Conservation (phyloP, 2,113 vertebrate genomes). For the Oxygymnocypris stewartii region DNA sequence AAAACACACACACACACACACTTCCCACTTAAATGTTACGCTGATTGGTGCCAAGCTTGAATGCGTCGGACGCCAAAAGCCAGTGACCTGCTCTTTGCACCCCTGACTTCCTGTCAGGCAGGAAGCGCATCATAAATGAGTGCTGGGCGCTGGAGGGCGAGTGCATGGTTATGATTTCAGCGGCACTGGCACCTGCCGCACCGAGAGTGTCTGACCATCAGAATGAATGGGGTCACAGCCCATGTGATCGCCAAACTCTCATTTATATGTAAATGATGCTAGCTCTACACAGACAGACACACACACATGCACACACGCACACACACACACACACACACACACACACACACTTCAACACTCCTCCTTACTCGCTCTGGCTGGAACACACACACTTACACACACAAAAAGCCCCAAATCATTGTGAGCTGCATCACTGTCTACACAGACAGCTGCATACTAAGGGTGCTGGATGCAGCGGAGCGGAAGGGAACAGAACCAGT, state of each 20-base stretch:
- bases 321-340: background rate
- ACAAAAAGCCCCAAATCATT: background rate
- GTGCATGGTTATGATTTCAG: slow-evolving; percentile 46
- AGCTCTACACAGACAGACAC: slow-evolving; percentile 1
- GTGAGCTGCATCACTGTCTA: background rate
- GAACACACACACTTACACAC: background rate
- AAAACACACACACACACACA: slow-evolving; percentile 25
- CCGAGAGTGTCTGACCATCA: slow-evolving; percentile 47
- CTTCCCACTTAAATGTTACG: slow-evolving; percentile 52
- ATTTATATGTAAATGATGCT: slow-evolving; percentile 63
- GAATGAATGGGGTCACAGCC: slow-evolving; percentile 59
- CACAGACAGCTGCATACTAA: background rate
- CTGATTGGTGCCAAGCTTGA: slow-evolving; percentile 49
- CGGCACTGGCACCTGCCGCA: slow-evolving; percentile 44
- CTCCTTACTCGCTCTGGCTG: background rate
- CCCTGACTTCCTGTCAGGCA: slow-evolving; percentile 53
- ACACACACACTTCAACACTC: background rate
- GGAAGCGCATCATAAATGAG: slow-evolving; percentile 57
- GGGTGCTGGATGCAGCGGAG: background rate
- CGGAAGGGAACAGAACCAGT: background rate
- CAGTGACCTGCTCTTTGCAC: slow-evolving; percentile 51
- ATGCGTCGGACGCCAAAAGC: slow-evolving; percentile 48
- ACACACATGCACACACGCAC: background rate
- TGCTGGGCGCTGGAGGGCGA: slow-evolving; percentile 41
- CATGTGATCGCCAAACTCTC: slow-evolving; percentile 56